Percentiles rank a stretch among this genome's conserved stretches.
Evolutionary conservation across 2,113 vertebrate species (phyloP).

Genomic region (Oncorhynchus tshawytscha): DNA sequence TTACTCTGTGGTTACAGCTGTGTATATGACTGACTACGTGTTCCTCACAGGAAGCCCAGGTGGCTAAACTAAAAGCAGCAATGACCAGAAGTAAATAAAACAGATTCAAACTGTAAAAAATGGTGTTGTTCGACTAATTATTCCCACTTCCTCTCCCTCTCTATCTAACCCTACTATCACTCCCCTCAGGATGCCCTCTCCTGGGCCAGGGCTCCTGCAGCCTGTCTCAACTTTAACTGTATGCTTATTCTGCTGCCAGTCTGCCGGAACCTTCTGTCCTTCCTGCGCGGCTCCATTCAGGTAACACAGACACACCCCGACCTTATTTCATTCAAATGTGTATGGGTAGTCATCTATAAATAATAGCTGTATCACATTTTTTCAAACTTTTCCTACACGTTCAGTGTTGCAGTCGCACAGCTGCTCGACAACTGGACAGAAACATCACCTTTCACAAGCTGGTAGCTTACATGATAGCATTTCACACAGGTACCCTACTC

Average conservation of each 20-base stretch:
- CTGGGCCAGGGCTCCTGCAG: slow-evolving; percentile 92
- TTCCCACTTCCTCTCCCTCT: not conserved
- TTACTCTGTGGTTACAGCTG: slow-evolving; percentile 22
- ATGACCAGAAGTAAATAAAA: slow-evolving; percentile 40
- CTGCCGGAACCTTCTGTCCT: slow-evolving; percentile 93
- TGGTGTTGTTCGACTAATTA: not conserved
- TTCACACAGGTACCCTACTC: slow-evolving; percentile 82
- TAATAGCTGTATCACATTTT: not conserved
- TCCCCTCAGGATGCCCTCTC: slow-evolving; percentile 84
- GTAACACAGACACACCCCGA: slow-evolving; percentile 65
- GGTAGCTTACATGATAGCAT: slow-evolving; percentile 97
- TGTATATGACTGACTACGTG: not conserved
- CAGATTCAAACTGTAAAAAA: not conserved
- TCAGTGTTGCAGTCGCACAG: slow-evolving; percentile 88
- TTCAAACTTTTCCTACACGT: slow-evolving; percentile 39
- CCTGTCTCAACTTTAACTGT: slow-evolving; percentile 96
- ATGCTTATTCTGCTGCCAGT: slow-evolving; percentile 93
- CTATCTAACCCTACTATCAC: not conserved
- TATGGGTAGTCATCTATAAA: too few species aligned
- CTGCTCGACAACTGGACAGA: slow-evolving; percentile 89
- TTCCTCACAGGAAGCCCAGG: not conserved
- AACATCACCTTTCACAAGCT: slow-evolving; percentile 98
- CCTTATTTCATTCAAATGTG: too few species aligned
- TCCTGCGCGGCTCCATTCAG: slow-evolving; percentile 91
- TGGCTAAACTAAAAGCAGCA: slow-evolving; percentile 5